Conservation (phyloP, 1,140 invertebrate species). For the Bombus picipes region DNA sequence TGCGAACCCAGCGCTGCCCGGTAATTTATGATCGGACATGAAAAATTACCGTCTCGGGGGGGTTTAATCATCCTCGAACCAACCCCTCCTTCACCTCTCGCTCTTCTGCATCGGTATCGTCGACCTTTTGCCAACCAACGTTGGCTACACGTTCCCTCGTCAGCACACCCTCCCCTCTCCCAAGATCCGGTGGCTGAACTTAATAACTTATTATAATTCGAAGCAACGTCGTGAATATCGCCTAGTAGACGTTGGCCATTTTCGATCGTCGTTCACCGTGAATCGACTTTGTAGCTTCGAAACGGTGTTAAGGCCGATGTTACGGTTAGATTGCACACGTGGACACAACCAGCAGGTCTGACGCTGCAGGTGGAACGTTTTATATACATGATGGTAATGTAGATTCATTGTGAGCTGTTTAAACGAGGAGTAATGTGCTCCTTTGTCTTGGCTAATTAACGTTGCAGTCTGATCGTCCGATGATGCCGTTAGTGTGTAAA, state of each 20-base stretch:
- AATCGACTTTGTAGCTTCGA: background rate
- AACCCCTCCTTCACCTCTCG: conserved; percentile 39
- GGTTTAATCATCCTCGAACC: conserved; percentile 79
- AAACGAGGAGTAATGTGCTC: conserved; percentile 20
- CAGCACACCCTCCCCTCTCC: background rate
- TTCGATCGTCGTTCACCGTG: background rate
- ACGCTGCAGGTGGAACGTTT: conserved; percentile 29
- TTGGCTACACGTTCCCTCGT: conserved; percentile 28
- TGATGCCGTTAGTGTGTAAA: background rate
- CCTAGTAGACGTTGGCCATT: conserved; percentile 22
- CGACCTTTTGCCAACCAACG: conserved; percentile 60
- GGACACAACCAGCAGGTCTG: background rate
- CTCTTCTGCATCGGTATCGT: conserved; percentile 17
- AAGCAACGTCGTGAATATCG: conserved; percentile 28
- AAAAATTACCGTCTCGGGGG: conserved; percentile 81
- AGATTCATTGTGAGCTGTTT: background rate
- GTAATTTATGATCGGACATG: conserved; percentile 82
- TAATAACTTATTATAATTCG: conserved; percentile 78
- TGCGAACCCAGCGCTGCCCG: conserved; percentile 73
- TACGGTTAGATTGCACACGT: background rate
- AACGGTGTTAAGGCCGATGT: background rate
- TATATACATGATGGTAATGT: background rate
- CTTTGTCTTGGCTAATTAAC: conserved; percentile 21
- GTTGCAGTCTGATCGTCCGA: background rate
- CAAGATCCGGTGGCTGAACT: conserved; percentile 46